Conservation (phyloP, 2,797 vertebrate genomes). For the Champsocephalus esox region DNA sequence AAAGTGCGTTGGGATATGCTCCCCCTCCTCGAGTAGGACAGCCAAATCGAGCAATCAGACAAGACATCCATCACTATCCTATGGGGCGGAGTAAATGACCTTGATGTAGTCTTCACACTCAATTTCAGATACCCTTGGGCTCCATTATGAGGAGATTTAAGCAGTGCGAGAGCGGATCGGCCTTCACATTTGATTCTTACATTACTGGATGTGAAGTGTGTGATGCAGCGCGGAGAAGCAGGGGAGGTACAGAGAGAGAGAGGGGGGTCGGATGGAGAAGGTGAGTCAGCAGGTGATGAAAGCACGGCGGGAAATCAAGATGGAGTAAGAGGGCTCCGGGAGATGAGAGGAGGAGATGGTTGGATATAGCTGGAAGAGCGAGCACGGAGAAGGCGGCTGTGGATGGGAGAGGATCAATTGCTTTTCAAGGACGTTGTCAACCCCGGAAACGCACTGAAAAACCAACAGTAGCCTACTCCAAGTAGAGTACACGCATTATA, state of each 20-base stretch:
- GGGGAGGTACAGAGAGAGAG: slow-evolving; percentile 13
- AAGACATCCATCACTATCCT: slow-evolving; percentile 79
- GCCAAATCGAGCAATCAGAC: slow-evolving; percentile 76
- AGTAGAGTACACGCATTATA: slow-evolving; percentile 42
- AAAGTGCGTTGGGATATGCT: slow-evolving; percentile 54
- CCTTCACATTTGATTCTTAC: slow-evolving; percentile 75
- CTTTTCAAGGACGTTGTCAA: slow-evolving; percentile 68
- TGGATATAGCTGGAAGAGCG: slow-evolving; percentile 45
- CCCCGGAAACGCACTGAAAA: slow-evolving; percentile 30
- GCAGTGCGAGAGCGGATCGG: slow-evolving; percentile 52
- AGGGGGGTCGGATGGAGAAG: slow-evolving; percentile 14
- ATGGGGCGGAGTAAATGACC: slow-evolving; percentile 76
- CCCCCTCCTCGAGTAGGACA: slow-evolving; percentile 56
- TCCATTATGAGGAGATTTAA: slow-evolving; percentile 76
- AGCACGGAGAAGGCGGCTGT: slow-evolving; percentile 41
- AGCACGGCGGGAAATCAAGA: slow-evolving; percentile 66
- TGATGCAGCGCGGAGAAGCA: slow-evolving; percentile 47
- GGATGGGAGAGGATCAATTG: slow-evolving; percentile 60
- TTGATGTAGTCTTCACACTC: slow-evolving; percentile 80
- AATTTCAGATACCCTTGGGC: slow-evolving; percentile 79
- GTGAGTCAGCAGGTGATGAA: slow-evolving; percentile 73
- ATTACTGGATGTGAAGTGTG: slow-evolving; percentile 63
- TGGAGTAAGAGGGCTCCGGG: slow-evolving; percentile 49
- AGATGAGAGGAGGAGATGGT: slow-evolving; percentile 61
- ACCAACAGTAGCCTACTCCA: slow-evolving; percentile 35